Evolutionary conservation across 2,113 vertebrate species (phyloP).

Genomic region (Ceyx margarethae): DNA sequence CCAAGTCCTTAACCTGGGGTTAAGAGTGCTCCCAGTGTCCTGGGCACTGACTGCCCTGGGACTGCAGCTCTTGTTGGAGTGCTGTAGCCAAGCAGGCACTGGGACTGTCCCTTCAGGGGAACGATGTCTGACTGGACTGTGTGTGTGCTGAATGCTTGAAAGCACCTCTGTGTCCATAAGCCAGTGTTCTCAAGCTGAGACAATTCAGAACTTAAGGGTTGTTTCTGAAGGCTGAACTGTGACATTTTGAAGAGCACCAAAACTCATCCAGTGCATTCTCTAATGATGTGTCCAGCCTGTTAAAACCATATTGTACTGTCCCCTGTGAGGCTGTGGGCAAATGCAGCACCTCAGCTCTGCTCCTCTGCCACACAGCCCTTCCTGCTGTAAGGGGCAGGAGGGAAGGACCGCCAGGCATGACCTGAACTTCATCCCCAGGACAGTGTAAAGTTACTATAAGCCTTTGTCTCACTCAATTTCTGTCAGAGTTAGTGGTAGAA

Average conservation of each 20-base stretch:
- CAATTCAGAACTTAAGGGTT: not conserved
- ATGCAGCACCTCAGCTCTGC: not conserved
- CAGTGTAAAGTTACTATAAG: not conserved
- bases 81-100: not conserved
- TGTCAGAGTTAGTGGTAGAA: not conserved
- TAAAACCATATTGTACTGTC: not conserved
- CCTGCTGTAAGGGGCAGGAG: not conserved
- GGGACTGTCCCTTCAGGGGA: not conserved
- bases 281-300: not conserved
- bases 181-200: not conserved
- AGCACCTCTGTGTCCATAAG: not conserved
- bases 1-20: not conserved
- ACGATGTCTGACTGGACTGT: rapidly evolving
- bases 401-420: not conserved
- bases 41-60: not conserved
- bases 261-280: rapidly evolving
- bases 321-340: not conserved
- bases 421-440: not conserved
- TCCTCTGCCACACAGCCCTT: not conserved
- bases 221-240: not conserved
- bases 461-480: not conserved
- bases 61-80: not conserved
- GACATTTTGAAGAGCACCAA: not conserved
- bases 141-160: not conserved
- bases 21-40: not conserved